Percentiles rank a stretch among this genome's conserved stretches.
Evolutionary conservation across 2,113 vertebrate species (phyloP).

Genomic region (Heterocephalus glaber): DNA sequence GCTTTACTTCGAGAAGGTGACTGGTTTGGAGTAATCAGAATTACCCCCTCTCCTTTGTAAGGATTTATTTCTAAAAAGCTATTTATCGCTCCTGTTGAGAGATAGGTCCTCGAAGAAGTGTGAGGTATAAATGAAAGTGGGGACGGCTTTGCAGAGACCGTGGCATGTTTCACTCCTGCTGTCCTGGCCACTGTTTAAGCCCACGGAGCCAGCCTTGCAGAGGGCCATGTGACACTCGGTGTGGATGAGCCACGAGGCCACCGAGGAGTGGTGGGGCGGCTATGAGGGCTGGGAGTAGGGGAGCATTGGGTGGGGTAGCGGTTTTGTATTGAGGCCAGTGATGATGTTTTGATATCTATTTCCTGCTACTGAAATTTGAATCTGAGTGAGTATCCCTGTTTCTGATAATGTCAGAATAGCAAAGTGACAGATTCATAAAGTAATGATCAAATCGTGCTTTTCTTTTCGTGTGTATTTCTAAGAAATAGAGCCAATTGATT

Average conservation of each 20-base stretch:
- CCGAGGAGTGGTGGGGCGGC: constrained; percentile 1
- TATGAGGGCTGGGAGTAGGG: constrained; percentile 55
- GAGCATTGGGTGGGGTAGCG: constrained; percentile 52
- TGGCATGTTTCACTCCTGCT: constrained; percentile 54
- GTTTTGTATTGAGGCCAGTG: no score
- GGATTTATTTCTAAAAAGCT: constrained; percentile 54
- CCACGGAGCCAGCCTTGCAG: not conserved
- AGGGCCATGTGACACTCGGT: not conserved
- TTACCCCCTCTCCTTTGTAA: constrained; percentile 64
- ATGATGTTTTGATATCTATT: no score
- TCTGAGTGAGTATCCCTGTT: no score
- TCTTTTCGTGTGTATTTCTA: no score
- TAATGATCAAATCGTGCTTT: no score
- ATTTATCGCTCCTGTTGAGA: no score
- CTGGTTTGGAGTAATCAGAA: constrained; percentile 81
- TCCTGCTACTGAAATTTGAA: no score
- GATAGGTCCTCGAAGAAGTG: constrained; percentile 60
- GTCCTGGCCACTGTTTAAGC: constrained; percentile 8
- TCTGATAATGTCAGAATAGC: no score
- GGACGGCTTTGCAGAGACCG: constrained; percentile 64
- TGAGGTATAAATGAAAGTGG: constrained; percentile 56
- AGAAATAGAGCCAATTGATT: no score
- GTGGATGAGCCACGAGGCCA: not conserved
- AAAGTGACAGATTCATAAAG: no score
- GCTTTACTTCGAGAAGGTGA: constrained; percentile 72